Base-by-base conservation (phyloP, 2,797 vertebrate genomes). In the Sandelia bainsii region DNA sequence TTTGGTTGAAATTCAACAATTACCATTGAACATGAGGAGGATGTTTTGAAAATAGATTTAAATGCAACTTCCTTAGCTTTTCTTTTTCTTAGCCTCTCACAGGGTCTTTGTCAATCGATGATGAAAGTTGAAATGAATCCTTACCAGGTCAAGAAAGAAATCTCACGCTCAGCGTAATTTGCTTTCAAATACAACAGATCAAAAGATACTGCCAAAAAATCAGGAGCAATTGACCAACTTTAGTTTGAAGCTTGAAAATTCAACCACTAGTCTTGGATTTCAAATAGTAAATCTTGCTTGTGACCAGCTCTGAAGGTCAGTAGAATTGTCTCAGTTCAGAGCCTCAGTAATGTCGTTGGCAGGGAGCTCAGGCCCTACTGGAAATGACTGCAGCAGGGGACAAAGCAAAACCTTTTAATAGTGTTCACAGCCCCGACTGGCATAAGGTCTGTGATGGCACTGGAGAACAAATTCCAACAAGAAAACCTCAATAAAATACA, bases 381-480 rank as follows among this genome's bases (percentile, higher is more conserved):
- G 71, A 75, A 78, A 39, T 62, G 52, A 67, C 61, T 69, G 25
- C 60, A 44, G 23, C 22, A 1, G 4, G 34, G 48, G 40, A 78
- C 75, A 77, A 77, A 77, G 70, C 56, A 52, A 54, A 72, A 51
- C 44, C 54, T 57, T 73, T 75, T 73, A 46, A 64, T 45, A 57
- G 44, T 44, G 45, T 17, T 62, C 65, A 69, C 53, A 62, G 45
- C 46, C 45, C 69, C 65, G 70, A 69, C 69, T 72, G 56, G 51
- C 51, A 75, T 48, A 45, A 19, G 29, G 29, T 62, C 46, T 46
- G 19, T 44, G 19, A 37, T 23, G 13, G 52, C 37, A 37, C 34
- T 58, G 1, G 19, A 44, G 44, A 59, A 46, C 29, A 17, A 59
- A 29, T 14, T 56, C 57, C 25, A 22, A 20, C 25, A 49, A 69